These are phyloP conservation scores for Sinocyclocheilus grahami DNA, from an alignment of 2,113 vertebrate species.

Conservation along the genomic window DNA sequence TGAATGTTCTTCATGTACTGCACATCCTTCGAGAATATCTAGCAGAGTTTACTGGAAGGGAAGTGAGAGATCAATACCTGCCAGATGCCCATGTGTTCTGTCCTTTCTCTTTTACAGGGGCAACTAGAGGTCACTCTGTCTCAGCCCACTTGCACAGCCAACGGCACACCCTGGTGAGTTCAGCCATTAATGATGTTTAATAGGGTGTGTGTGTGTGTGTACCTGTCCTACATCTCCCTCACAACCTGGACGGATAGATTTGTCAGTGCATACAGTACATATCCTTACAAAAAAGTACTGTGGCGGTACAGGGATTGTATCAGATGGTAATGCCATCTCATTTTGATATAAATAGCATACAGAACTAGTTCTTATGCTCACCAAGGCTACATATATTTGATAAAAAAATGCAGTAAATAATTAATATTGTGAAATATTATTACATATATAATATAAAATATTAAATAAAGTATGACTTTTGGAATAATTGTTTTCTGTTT, in stretches of 20 bases:
- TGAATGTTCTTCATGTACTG: neutral
- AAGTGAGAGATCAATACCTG: slow-evolving; percentile 27
- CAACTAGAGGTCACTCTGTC: slow-evolving; percentile 85
- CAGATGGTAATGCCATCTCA: neutral
- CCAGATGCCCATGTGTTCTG: slow-evolving; percentile 38
- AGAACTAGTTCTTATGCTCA: neutral
- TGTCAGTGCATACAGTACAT: neutral
- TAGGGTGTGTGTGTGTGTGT: neutral
- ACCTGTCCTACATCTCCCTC: neutral
- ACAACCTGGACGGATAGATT: neutral
- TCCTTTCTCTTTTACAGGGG: slow-evolving; percentile 75
- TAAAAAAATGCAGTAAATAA: neutral
- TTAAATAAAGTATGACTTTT: neutral
- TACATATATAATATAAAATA: neutral
- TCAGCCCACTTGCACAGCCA: slow-evolving; percentile 84
- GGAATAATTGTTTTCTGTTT: neutral
- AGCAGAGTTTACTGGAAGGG: slow-evolving; percentile 30
- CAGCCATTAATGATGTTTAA: slow-evolving; percentile 16
- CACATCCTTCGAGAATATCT: slow-evolving; percentile 14
- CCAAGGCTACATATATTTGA: neutral
- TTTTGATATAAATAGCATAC: neutral
- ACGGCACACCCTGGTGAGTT: slow-evolving; percentile 87
- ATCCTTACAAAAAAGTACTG: neutral
- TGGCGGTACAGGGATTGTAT: neutral
- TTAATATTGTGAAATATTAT: neutral